A percentile compares a stretch with the other conserved stretches of the same genome.
Conservation (phyloP, 1,140 invertebrate genomes). For the Ostrea denselamellosa region DNA sequence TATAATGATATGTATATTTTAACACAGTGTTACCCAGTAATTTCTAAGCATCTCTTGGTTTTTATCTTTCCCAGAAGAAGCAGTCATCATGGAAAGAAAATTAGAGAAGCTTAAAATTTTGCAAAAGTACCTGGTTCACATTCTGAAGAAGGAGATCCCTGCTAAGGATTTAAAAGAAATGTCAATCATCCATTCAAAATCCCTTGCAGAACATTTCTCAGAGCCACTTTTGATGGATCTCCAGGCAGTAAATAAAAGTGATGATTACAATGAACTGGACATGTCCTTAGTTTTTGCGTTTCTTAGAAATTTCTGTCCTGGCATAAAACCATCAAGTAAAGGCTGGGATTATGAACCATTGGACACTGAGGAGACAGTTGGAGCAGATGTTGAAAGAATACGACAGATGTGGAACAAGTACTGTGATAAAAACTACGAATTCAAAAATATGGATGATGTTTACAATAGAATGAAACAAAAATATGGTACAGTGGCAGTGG, state of each 20-base stretch:
- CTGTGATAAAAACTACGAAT: not conserved
- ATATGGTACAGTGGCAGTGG: not conserved
- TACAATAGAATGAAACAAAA: not conserved
- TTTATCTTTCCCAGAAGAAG: not conserved
- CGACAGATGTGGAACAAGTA: not conserved
- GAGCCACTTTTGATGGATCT: not conserved
- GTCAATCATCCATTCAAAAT: slow-evolving; percentile 4
- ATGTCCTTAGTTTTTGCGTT: not conserved
- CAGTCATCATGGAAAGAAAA: not conserved
- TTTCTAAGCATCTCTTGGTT: too few species aligned
- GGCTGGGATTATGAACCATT: slow-evolving; percentile 5
- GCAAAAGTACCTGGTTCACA: not conserved
- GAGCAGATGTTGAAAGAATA: not conserved
- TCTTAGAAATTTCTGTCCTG: not conserved
- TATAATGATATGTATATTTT: too few species aligned
- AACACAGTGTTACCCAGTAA: too few species aligned
- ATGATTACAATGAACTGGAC: not conserved
- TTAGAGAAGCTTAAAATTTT: not conserved
- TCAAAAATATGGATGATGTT: not conserved
- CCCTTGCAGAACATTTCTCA: not conserved
- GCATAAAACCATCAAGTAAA: not conserved
- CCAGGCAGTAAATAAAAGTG: not conserved
- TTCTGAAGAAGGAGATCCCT: not conserved
- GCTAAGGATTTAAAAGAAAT: not conserved
- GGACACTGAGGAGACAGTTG: not conserved